Evolutionary conservation across 53 echinoderm and acorn worm species (phyloP), one percentile per base, ranked within the genome.

Genomic region (Crossaster papposus): DNA sequence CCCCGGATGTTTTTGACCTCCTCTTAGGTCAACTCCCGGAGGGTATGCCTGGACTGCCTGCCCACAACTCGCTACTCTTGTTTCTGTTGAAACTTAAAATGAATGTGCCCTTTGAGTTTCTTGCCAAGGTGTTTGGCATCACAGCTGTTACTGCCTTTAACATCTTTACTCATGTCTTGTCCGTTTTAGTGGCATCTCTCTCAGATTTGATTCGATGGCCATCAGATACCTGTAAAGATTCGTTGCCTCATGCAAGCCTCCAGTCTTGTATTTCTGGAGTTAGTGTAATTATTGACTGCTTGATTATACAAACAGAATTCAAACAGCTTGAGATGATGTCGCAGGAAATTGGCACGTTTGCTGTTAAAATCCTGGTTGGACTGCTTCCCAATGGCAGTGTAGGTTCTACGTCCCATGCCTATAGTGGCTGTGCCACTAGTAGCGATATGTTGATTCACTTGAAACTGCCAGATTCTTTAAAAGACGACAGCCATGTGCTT

Each of bases 31-130:
- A 63, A 20, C 87, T 87, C 38, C 87, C 76, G 7, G 76, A 28
- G 13, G 87, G 32, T 37, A 55, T 37, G 36, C 76, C 77, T 2
- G 87, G 76, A 32, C 55, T 87, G 13, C 87, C 87, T 4, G 2
- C 76, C 34, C 87, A 87, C 76, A 87, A 87, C 87, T 77, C 55
- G 0, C 30, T 87, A 26, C 29, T 87, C 53, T 58, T 87, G 63
- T 55, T 76, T 77, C 29, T 87, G 36, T 77, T 87, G 77, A 87
- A 87, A 36, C 87, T 87, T 18, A 87, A 87, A 38, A 76, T 77
- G 77, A 74, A 75, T 31, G 77, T 87, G 75, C 87, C 87, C 3
- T 87, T 87, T 77, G 87, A 87, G 30, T 29, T 87, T 17, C 87
- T 87, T 26, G 87, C 76, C 36, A 87, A 14, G 14, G 63, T 87